phyloP scores from a whole-genome alignment of 2,888 invertebrate species.

The Eupithecia tripunctaria region DNA sequence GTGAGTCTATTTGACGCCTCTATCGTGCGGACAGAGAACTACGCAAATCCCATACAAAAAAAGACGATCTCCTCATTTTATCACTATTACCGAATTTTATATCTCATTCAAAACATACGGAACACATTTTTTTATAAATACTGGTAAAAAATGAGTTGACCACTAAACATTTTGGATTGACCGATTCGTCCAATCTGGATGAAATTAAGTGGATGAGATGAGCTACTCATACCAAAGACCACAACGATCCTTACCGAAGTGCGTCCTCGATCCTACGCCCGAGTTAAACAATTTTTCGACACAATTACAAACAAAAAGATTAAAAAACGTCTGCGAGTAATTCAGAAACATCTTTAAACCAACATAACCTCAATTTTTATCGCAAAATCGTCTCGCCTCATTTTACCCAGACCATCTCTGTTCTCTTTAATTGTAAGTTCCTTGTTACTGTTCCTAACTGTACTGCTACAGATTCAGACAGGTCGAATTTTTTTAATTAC shows the following conservation, averaged over 20 bases:
- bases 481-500: slow-evolving; percentile 53
- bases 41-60: too few relatives aligned
- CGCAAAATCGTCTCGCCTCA: slow-evolving; percentile 25
- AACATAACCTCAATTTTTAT: slow-evolving; percentile 32
- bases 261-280: neutral
- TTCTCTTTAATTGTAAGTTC: slow-evolving; percentile 65
- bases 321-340: neutral
- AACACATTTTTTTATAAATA: too few relatives aligned
- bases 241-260: neutral
- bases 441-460: slow-evolving; percentile 75
- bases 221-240: too few relatives aligned
- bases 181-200: too few relatives aligned
- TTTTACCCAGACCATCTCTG: slow-evolving; percentile 35
- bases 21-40: too few relatives aligned
- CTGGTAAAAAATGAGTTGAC: too few relatives aligned
- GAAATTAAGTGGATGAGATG: too few relatives aligned
- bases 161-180: too few relatives aligned
- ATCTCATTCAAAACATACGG: neutral
- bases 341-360: slow-evolving; percentile 3
- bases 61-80: too few relatives aligned
- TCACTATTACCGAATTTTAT: neutral
- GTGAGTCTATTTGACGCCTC: too few relatives aligned
- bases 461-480: slow-evolving; percentile 70
- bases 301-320: neutral
- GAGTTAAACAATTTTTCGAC: neutral